Evolutionary conservation across 2,113 vertebrate species (phyloP).

Genomic region (Pagrus major): DNA sequence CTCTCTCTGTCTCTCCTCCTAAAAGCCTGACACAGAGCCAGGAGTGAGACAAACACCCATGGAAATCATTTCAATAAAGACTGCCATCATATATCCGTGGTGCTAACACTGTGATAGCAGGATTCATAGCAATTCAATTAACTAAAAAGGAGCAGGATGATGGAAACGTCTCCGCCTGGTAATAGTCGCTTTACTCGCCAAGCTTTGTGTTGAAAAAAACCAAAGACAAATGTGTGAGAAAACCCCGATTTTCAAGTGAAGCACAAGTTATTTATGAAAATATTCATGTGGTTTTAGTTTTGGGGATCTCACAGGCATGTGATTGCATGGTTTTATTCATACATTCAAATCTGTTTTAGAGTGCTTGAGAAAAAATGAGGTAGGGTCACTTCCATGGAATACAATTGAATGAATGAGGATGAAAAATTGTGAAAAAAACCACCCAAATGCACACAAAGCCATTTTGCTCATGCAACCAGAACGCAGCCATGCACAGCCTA

Average conservation of each 20-base stretch:
- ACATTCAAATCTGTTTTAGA: constrained; percentile 63
- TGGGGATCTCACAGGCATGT: constrained; percentile 38
- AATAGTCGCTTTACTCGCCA: constrained; percentile 49
- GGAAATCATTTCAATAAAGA: constrained; percentile 78
- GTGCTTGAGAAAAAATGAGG: constrained; percentile 15
- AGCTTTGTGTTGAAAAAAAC: constrained; percentile 28
- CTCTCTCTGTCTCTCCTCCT: constrained; percentile 53
- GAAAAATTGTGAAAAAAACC: constrained; percentile 22
- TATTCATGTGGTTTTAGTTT: constrained; percentile 56
- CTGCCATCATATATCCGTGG: constrained; percentile 62
- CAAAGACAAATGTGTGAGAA: constrained; percentile 37
- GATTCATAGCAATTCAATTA: constrained; percentile 75
- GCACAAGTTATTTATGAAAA: constrained; percentile 65
- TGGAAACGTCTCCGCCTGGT: constrained; percentile 56
- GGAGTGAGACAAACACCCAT: constrained; percentile 77
- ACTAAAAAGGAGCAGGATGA: constrained; percentile 55
- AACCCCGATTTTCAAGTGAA: constrained; percentile 36
- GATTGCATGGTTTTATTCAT: constrained; percentile 66
- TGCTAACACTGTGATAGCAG: constrained; percentile 66
- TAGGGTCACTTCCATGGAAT: constrained; percentile 46
- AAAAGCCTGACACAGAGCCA: constrained; percentile 72
- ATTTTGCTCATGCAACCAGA: constrained; percentile 55
- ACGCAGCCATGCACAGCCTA: constrained; percentile 59
- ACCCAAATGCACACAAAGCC: constrained; percentile 49
- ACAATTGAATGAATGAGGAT: constrained; percentile 42